Conservation (phyloP, 2,113 vertebrate genomes). For the Podiceps cristatus region DNA sequence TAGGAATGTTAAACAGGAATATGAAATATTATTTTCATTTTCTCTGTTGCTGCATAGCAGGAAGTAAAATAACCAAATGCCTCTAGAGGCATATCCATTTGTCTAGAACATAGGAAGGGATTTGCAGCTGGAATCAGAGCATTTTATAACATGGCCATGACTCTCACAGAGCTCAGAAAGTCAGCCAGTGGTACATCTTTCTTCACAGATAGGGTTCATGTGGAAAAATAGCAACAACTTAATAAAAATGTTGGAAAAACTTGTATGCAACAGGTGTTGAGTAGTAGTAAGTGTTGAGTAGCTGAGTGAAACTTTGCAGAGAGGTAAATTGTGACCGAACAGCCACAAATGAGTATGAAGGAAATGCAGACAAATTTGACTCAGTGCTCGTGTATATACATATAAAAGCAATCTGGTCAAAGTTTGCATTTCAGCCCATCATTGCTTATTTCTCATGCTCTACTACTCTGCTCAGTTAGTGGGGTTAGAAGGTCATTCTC, state of each 20-base stretch:
- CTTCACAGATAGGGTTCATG: background rate
- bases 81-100: background rate
- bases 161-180: background rate
- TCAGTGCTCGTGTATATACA: background rate
- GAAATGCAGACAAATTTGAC: background rate
- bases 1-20: background rate
- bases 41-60: background rate
- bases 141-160: background rate
- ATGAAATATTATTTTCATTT: conserved; percentile 45
- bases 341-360: background rate
- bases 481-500: background rate
- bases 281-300: background rate
- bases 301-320: background rate
- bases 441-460: background rate
- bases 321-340: background rate
- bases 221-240: background rate
- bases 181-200: background rate
- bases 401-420: background rate
- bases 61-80: background rate
- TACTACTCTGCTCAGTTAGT: accelerated
- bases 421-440: background rate
- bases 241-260: background rate
- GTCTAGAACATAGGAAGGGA: background rate
- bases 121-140: background rate
- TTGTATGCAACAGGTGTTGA: background rate